A percentile compares a stretch with the other conserved stretches of the same genome.
Evolutionary conservation across 2,888 invertebrate species (phyloP).

Genomic region (Cataglyphis livida): DNA sequence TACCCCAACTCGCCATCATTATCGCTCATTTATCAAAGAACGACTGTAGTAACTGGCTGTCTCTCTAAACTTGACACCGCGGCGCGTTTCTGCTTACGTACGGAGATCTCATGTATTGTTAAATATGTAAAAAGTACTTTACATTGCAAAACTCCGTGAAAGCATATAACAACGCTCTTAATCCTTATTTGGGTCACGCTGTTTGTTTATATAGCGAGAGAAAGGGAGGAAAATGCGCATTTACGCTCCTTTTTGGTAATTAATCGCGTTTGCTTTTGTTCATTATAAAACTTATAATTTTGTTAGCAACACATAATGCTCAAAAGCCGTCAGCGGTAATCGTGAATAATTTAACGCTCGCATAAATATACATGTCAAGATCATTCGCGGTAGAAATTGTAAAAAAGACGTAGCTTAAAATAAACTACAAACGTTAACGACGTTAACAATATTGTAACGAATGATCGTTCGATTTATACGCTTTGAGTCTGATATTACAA

Average conservation of each 20-base stretch:
- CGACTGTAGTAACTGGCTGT: constrained; percentile 64
- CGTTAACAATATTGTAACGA: background rate
- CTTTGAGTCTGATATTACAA: background rate
- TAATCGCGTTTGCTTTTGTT: constrained; percentile 23
- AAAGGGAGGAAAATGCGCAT: constrained; percentile 6
- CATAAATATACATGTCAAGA: background rate
- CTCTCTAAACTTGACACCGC: constrained; percentile 42
- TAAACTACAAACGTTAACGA: background rate
- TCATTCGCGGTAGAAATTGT: background rate
- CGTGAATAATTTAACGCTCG: background rate
- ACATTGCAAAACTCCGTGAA: constrained; percentile 11
- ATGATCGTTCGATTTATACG: background rate
- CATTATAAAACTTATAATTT: constrained; percentile 26
- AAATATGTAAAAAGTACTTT: constrained; percentile 42
- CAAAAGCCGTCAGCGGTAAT: background rate
- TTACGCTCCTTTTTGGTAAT: background rate
- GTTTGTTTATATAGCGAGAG: background rate
- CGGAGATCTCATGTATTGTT: constrained; percentile 41
- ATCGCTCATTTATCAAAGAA: constrained; percentile 74
- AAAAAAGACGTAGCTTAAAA: background rate
- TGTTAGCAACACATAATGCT: constrained; percentile 12
- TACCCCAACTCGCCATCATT: constrained; percentile 68
- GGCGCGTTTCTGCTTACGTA: constrained; percentile 10
- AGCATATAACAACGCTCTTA: constrained; percentile 23
- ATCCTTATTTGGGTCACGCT: constrained; percentile 31